These are phyloP conservation scores for Ailurus styani DNA, from an alignment of 2,113 vertebrate species.

Conservation along the genomic window DNA sequence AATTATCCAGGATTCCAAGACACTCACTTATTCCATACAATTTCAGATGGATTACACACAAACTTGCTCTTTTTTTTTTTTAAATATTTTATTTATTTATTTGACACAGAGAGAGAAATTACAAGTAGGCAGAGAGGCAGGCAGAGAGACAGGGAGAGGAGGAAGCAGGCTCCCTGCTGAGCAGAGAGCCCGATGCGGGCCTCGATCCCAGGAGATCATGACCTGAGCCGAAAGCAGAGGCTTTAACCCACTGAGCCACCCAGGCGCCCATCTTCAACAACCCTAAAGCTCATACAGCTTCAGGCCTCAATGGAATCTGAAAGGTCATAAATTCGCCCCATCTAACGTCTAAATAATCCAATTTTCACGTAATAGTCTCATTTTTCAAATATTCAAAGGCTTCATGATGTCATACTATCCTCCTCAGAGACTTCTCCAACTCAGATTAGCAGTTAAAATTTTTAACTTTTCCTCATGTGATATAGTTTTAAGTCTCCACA, in stretches of 20 bases:
- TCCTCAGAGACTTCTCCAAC: neutral
- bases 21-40: neutral
- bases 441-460: neutral
- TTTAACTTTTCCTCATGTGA: neutral
- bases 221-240: too few species aligned
- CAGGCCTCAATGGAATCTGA: neutral
- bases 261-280: neutral
- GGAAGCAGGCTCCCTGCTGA: too few species aligned
- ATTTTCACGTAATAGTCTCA: neutral
- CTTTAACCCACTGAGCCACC: too few species aligned
- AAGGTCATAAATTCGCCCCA: neutral
- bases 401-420: neutral
- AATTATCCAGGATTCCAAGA: neutral
- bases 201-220: too few species aligned
- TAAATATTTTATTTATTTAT: too few species aligned
- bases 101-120: too few species aligned
- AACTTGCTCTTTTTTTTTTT: neutral
- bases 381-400: constrained; percentile 3
- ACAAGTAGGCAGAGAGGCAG: too few species aligned
- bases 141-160: too few species aligned
- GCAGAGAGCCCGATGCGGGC: too few species aligned
- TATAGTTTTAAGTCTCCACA: neutral
- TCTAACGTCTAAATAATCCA: neutral
- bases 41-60: neutral
- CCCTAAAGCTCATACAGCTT: neutral